Conservation (phyloP, 2,888 invertebrate species). For the Glyphotaelius pellucidus region DNA sequence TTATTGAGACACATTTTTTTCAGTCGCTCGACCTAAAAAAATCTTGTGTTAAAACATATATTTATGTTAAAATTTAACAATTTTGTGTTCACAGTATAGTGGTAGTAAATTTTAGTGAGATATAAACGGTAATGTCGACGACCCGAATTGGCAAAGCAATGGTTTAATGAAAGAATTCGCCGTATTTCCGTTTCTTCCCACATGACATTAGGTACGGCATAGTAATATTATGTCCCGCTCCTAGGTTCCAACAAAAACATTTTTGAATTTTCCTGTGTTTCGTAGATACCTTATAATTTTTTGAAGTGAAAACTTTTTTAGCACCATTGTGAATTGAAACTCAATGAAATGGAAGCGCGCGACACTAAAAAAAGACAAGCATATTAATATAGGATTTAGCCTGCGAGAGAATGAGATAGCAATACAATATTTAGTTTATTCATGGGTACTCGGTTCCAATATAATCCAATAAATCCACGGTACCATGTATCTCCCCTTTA, state of each 20-base stretch:
- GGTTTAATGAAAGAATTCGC: conserved; percentile 29
- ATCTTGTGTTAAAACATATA: background rate
- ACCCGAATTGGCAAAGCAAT: conserved; percentile 37
- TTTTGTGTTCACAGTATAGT: background rate
- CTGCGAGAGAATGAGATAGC: no score
- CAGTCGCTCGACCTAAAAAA: background rate
- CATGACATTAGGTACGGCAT: background rate
- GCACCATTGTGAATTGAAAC: no score
- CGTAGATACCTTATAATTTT: background rate
- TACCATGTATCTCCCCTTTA: no score
- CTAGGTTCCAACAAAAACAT: background rate
- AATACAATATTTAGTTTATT: no score
- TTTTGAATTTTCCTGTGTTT: no score
- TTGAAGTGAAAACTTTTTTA: no score
- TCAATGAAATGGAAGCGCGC: no score
- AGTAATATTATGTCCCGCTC: background rate
- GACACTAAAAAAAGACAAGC: no score
- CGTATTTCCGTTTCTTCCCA: conserved; percentile 28
- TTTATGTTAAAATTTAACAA: background rate
- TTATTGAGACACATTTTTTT: background rate
- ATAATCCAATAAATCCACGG: no score
- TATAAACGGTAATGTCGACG: conserved; percentile 14
- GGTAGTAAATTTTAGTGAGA: background rate
- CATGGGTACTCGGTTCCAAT: no score
- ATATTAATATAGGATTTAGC: no score